Evolutionary conservation across 1,140 invertebrate species (phyloP).

Genomic region (Lucilia cuprina): DNA sequence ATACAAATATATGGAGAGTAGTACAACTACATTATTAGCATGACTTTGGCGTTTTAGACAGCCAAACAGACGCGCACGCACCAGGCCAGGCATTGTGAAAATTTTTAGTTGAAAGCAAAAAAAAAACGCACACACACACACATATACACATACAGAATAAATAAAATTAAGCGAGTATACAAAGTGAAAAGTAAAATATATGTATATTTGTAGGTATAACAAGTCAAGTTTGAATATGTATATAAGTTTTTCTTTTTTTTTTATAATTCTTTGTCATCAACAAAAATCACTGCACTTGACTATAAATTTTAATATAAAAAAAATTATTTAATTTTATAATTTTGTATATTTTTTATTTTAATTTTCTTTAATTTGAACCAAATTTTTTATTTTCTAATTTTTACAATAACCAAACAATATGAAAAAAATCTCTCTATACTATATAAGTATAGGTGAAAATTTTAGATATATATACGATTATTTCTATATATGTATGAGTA

Average conservation of each 20-base stretch:
- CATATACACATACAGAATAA: neutral
- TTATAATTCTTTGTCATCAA: neutral
- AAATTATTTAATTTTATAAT: neutral
- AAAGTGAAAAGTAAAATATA: neutral
- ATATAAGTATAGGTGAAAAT: constrained; percentile 1
- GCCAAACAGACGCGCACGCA: constrained; percentile 29
- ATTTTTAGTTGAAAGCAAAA: neutral
- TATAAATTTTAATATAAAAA: neutral
- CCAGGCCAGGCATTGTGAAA: neutral
- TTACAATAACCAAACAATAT: neutral
- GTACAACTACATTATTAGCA: constrained; percentile 15
- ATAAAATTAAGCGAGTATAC: neutral
- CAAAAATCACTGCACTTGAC: too few species aligned
- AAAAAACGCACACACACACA: too few species aligned
- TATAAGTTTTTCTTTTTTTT: neutral
- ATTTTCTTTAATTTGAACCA: neutral
- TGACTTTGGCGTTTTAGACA: constrained; percentile 28
- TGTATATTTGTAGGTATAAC: neutral
- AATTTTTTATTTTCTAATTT: neutral
- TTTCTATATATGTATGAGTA: neutral
- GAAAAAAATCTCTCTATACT: neutral
- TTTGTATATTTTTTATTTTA: neutral
- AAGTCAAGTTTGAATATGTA: neutral
- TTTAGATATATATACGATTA: neutral
- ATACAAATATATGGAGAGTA: neutral